phyloP scores from a whole-genome alignment of 2,797 vertebrate species.

The Darevskia mixta region DNA sequence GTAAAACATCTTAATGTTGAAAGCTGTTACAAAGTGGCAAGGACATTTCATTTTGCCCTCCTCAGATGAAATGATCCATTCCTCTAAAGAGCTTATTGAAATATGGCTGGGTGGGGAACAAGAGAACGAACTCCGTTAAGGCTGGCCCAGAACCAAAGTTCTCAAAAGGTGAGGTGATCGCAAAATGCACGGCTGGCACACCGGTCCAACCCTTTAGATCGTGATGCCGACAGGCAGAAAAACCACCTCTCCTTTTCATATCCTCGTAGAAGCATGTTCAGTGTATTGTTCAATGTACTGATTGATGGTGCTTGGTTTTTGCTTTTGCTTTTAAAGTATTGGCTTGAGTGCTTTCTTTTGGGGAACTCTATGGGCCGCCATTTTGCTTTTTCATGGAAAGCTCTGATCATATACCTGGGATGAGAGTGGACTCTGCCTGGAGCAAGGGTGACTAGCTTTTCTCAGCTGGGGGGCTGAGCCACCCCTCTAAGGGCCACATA shows the following conservation, averaged over 20 bases:
- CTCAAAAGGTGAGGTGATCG: background rate
- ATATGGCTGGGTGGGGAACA: slow-evolving; percentile 5
- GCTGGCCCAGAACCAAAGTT: background rate
- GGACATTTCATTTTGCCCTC: slow-evolving; percentile 63
- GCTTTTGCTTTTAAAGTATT: background rate
- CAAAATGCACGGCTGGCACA: fast-evolving
- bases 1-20: slow-evolving; percentile 63
- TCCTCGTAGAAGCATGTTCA: background rate
- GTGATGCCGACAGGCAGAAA: background rate
- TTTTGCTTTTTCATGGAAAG: background rate
- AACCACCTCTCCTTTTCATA: background rate
- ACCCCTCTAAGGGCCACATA: too few relatives aligned
- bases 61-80: slow-evolving; percentile 43
- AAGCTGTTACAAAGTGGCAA: slow-evolving; percentile 61
- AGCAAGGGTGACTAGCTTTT: too few relatives aligned
- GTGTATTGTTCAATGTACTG: background rate
- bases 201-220: background rate
- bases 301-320: background rate
- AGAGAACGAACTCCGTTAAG: background rate
- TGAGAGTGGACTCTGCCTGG: background rate
- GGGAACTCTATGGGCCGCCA: background rate
- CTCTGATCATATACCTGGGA: background rate
- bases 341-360: background rate
- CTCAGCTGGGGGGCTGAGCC: too few relatives aligned
- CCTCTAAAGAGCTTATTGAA: slow-evolving; percentile 14